Base-by-base conservation (phyloP, 2,797 vertebrate species). In the Hephaestus fuliginosus region DNA sequence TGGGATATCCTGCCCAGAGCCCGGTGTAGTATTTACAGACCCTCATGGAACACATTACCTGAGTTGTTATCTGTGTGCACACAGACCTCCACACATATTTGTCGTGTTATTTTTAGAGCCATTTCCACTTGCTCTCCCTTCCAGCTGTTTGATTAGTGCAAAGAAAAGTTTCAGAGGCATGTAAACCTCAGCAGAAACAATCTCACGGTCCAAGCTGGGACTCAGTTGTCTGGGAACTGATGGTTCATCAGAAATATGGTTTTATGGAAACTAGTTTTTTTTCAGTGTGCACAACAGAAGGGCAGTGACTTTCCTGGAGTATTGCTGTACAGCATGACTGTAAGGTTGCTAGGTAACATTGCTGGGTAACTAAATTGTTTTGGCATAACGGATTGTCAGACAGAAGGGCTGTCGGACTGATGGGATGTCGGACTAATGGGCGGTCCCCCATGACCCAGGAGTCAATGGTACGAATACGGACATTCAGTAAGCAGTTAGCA, bases 21-120 rank as follows among this genome's bases (percentile, higher is more conserved):
- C 79, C 81, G 81, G 86, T 95, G 93, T 95, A 94, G 94, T 95
- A 95, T 95, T 94, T 93, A 85, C 88, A 83, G 79, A 88, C 83
- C 70, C 83, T 90, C 76, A 86, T 89, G 88, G 86, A 93, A 89
- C 82, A 79, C 87, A 88, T 95, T 91, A 94, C 91, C 91, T 88
- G 84, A 77, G 88, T 70, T 87, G 87, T 91, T 95, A 94, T 95
- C 92, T 85, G 55, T 77, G 55, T 87, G 77, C 86, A 86, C 87
- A 92, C 90, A 93, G 68, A 76, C 60, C 72, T 75, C 76, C 74
- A 80, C 70, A 76, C 82, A 79, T 78, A 73, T 91, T 88, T 91
- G 76, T 81, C 72, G n/a, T 62, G 86, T 84, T 93, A 84, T 91
- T 92, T 95, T 94, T 91, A 93, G 87, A 61, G 2, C 43, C 80